Percentiles rank a stretch among this genome's conserved stretches.
Evolutionary conservation across 2,888 invertebrate genomes (phyloP).

Genomic region (Griposia aprilina): DNA sequence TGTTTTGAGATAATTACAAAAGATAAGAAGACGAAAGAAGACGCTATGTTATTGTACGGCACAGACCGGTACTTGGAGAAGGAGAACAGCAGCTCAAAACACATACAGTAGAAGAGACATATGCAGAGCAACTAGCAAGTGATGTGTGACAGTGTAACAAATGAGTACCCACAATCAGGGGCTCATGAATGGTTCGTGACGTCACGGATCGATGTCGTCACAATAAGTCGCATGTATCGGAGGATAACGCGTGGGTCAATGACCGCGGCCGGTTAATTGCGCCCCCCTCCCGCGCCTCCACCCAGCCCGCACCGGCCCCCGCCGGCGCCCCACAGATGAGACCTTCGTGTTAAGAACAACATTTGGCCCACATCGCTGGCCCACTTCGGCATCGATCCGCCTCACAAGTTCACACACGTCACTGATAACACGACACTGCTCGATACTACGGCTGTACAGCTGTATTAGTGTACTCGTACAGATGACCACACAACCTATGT

Average conservation of each 20-base stretch:
- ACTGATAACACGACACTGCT: conserved; percentile 44
- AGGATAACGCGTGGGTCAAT: conserved; percentile 78
- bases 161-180: conserved; percentile 41
- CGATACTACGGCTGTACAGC: conserved; percentile 35
- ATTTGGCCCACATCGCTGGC: conserved; percentile 69
- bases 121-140: neutral
- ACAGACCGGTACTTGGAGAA: neutral
- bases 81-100: neutral
- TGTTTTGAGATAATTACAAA: neutral
- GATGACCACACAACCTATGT: conserved; percentile 3
- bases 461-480: conserved; percentile 8
- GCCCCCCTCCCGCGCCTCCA: conserved; percentile 54
- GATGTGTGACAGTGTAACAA: conserved; percentile 1
- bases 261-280: conserved; percentile 87
- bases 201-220: conserved; percentile 69
- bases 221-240: conserved; percentile 72
- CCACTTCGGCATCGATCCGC: conserved; percentile 83
- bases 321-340: conserved; percentile 61
- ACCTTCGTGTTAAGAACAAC: conserved; percentile 76
- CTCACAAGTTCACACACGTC: conserved; percentile 81
- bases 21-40: neutral
- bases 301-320: conserved; percentile 28
- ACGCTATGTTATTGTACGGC: neutral
- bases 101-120: neutral
- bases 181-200: conserved; percentile 66